Conservation (phyloP, 2,888 invertebrate species). For the Tridacna gigas region DNA sequence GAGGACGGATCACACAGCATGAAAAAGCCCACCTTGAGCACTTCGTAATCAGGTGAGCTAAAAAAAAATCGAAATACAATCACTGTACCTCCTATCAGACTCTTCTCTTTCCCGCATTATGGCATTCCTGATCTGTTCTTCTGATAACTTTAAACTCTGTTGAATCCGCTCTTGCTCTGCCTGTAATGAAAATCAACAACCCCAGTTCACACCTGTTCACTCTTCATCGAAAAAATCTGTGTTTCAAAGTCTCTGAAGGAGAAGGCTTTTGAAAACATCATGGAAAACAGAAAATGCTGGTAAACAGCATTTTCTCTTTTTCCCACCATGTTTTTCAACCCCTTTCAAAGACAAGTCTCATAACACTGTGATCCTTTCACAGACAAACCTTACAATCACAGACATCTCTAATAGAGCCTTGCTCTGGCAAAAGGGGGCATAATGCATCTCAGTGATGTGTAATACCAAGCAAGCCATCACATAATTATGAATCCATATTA, state of each 20-base stretch:
- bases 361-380: too few species aligned
- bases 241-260: background rate
- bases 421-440: too few species aligned
- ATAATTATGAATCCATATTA: too few species aligned
- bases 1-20: too few species aligned
- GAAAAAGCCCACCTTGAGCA: too few species aligned
- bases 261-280: background rate
- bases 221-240: background rate
- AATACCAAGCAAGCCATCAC: too few species aligned
- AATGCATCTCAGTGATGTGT: too few species aligned
- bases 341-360: too few species aligned
- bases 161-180: constrained; percentile 92
- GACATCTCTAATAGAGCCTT: too few species aligned
- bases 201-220: too few species aligned
- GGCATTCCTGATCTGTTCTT: constrained; percentile 84
- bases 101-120: constrained; percentile 77
- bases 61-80: background rate
- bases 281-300: background rate
- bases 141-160: constrained; percentile 86
- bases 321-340: background rate
- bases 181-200: constrained; percentile 82
- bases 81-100: constrained; percentile 58
- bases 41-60: too few species aligned
- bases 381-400: too few species aligned
- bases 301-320: background rate